Percentiles rank a stretch among this genome's conserved stretches.
phyloP scores from a whole-genome alignment of 2,797 vertebrate species.

The Clarias fuscus region DNA sequence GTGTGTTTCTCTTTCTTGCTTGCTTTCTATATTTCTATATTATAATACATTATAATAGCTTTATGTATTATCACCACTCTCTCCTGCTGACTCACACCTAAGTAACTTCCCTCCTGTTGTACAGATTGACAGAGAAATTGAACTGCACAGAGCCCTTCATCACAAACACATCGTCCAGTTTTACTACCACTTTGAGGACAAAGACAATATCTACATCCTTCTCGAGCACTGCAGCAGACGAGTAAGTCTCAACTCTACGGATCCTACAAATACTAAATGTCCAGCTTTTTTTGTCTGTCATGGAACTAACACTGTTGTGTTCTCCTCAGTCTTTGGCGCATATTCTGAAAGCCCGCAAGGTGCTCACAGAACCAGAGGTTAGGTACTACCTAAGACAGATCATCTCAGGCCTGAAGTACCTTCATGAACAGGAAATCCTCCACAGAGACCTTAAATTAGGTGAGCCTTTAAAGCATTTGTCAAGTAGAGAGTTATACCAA shows the following conservation, averaged over 20 bases:
- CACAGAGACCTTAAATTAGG: slow-evolving; percentile 87
- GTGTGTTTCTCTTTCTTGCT: slow-evolving; percentile 57
- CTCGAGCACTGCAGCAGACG: slow-evolving; percentile 85
- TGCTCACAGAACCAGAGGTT: slow-evolving; percentile 87
- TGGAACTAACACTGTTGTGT: background rate
- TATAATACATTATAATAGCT: too few species aligned
- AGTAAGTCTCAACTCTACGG: slow-evolving; percentile 65
- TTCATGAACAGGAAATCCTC: slow-evolving; percentile 86
- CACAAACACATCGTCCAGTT: slow-evolving; percentile 86
- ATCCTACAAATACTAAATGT: background rate
- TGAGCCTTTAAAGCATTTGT: slow-evolving; percentile 54
- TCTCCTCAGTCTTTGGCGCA: slow-evolving; percentile 82
- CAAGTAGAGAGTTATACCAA: background rate
- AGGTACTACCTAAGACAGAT: slow-evolving; percentile 88
- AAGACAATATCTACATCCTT: slow-evolving; percentile 88
- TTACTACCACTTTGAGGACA: slow-evolving; percentile 86
- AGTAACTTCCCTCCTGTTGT: background rate
- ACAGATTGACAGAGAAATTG: slow-evolving; percentile 87
- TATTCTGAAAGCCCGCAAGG: slow-evolving; percentile 85
- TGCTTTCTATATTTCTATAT: too few species aligned
- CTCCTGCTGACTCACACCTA: background rate
- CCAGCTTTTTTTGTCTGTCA: background rate
- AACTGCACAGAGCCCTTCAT: slow-evolving; percentile 81
- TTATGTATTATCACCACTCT: too few species aligned
- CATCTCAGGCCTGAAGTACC: slow-evolving; percentile 83